Evolutionary conservation across 1,140 invertebrate species (phyloP), one percentile per base, ranked within the genome.

Genomic region (Eriosoma lanigerum): DNA sequence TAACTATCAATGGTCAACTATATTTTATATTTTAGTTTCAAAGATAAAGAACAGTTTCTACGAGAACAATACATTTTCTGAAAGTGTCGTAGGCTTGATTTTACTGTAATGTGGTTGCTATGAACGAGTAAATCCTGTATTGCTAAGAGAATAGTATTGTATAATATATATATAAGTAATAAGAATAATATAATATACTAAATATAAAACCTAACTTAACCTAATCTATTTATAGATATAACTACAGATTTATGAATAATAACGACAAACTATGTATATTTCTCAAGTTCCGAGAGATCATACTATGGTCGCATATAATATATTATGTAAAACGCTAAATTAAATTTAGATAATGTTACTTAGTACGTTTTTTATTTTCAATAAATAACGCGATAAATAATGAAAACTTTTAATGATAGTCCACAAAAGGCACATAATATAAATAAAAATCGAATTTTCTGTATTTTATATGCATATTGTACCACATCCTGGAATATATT

Each of bases 201-300:
- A n/a, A n/a, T n/a, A n/a, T n/a, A n/a, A n/a, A n/a, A n/a, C n/a
- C n/a, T n/a, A n/a, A n/a, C n/a, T n/a, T n/a, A n/a, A n/a, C n/a
- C n/a, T n/a, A n/a, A n/a, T n/a, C n/a, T n/a, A n/a, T n/a, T n/a
- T n/a, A n/a, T n/a, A n/a, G n/a, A n/a, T n/a, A n/a, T n/a, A n/a
- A n/a, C n/a, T n/a, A n/a, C 19, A 29, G 58, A 62, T 62, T 62
- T 62, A 32, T 62, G 58, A 19, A 62, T 62, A 62, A 62, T 62
- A 19, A n/a, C n/a, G n/a, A n/a, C n/a, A n/a, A n/a, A n/a, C n/a
- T n/a, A 62, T 32, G 58, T 62, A 62, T 32, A 62, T 32, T 58
- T 29, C 58, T 32, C 12, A 12, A 60, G 56, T 60, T 60, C 15
- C 17, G 26, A 1, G 8, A 8, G 13, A 2, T 19, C 32, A 66